These are phyloP conservation scores for Centropus bengalensis DNA, from an alignment of 2,113 vertebrate species.

Conservation along the genomic window DNA sequence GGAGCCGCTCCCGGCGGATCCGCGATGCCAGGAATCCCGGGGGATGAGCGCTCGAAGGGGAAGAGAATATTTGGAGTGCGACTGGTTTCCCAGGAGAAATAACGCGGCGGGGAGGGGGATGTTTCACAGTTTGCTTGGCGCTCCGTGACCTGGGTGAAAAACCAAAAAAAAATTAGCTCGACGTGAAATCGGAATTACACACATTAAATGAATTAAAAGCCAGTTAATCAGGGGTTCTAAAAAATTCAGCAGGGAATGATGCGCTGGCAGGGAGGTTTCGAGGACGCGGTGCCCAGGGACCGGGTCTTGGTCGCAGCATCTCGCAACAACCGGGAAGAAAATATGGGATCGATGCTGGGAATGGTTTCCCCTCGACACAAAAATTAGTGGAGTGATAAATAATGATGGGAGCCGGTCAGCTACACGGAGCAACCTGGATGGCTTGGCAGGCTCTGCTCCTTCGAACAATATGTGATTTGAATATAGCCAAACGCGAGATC, in stretches of 20 bases:
- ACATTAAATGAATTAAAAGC: background rate
- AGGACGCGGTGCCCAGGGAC: background rate
- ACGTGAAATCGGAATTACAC: background rate
- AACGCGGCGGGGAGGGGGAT: background rate
- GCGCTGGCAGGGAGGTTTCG: background rate
- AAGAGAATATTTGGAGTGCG: accelerated
- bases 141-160: background rate
- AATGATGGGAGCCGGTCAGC: constrained; percentile 56
- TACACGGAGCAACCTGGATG: constrained; percentile 58
- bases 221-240: background rate
- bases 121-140: background rate
- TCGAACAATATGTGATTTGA: constrained; percentile 68
- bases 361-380: constrained; percentile 40
- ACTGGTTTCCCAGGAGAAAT: background rate
- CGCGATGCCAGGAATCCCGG: accelerated
- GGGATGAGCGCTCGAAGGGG: accelerated
- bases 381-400: constrained; percentile 62
- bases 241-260: background rate
- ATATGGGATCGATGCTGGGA: background rate
- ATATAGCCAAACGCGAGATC: constrained; percentile 61
- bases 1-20: background rate
- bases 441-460: constrained; percentile 58
- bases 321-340: background rate
- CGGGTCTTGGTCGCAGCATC: background rate
- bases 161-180: background rate